Conservation (phyloP, 2,888 invertebrate genomes). For the Axea sp. region DNA sequence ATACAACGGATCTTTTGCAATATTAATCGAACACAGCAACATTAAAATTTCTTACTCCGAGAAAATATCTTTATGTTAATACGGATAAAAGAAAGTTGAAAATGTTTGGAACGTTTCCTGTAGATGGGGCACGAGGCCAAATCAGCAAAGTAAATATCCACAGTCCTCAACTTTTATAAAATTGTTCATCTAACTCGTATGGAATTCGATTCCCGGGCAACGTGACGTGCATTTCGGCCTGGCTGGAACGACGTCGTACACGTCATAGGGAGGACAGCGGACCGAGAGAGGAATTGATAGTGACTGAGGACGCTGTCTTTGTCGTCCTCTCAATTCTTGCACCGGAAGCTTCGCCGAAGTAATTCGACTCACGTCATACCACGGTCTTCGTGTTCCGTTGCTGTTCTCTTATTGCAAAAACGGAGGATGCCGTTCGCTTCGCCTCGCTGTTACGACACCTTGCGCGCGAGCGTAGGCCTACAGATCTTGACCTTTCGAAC, state of each 20-base stretch:
- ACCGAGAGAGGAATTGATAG: conserved; percentile 20
- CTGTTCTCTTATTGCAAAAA: conserved; percentile 48
- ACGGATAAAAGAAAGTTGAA: too few species aligned
- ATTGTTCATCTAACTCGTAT: conserved; percentile 27
- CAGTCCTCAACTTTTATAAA: conserved; percentile 14
- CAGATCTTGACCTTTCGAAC: conserved; percentile 59
- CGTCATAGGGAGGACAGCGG: conserved; percentile 19
- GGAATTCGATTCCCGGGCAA: conserved; percentile 49
- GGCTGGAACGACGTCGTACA: conserved; percentile 8
- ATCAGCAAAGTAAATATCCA: conserved; percentile 28
- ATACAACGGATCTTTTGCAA: too few species aligned
- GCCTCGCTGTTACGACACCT: conserved; percentile 53
- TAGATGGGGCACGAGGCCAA: conserved; percentile 31
- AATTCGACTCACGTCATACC: conserved; percentile 55
- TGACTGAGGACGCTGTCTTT: conserved; percentile 38
- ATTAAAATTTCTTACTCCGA: too few species aligned
- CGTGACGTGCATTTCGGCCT: conserved; percentile 34
- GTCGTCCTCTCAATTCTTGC: conserved; percentile 47
- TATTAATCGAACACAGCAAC: too few species aligned
- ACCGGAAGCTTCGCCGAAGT: conserved; percentile 49
- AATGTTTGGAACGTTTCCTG: too few species aligned
- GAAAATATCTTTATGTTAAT: too few species aligned
- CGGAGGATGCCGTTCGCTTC: conserved; percentile 41
- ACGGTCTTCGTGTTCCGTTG: conserved; percentile 30
- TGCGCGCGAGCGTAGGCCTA: conserved; percentile 41